Evolutionary conservation across 2,797 vertebrate species (phyloP).

Genomic region (Varecia variegata): DNA sequence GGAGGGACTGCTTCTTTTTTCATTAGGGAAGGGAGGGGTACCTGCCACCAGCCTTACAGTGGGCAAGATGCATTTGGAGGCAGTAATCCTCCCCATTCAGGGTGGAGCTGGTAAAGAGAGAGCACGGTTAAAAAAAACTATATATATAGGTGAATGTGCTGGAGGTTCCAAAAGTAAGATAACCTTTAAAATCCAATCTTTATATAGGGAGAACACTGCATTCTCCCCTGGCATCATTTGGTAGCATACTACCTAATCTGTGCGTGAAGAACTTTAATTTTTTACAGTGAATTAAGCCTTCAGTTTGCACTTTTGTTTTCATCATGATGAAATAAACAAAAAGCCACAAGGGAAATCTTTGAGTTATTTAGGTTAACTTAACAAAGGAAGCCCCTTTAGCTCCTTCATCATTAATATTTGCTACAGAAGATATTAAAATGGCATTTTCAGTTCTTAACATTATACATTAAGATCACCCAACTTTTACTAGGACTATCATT

Average conservation of each 20-base stretch:
- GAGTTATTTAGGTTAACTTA: neutral
- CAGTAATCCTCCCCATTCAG: neutral
- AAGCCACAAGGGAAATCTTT: neutral
- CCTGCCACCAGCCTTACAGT: too few species aligned
- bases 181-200: neutral
- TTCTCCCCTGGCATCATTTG: neutral
- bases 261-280: neutral
- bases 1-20: too few species aligned
- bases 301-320: neutral
- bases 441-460: neutral
- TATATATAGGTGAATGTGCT: neutral
- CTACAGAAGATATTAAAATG: neutral
- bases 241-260: neutral
- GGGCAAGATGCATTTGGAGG: neutral
- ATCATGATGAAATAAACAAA: slow-evolving; percentile 9
- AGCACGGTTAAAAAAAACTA: neutral
- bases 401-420: slow-evolving; percentile 13
- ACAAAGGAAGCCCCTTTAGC: neutral
- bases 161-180: neutral
- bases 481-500: neutral
- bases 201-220: neutral
- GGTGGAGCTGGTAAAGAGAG: neutral
- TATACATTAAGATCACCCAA: neutral
- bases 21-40: too few species aligned
- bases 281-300: neutral